Conservation (phyloP, 2,888 invertebrate species). For the Eristalis pertinax region DNA sequence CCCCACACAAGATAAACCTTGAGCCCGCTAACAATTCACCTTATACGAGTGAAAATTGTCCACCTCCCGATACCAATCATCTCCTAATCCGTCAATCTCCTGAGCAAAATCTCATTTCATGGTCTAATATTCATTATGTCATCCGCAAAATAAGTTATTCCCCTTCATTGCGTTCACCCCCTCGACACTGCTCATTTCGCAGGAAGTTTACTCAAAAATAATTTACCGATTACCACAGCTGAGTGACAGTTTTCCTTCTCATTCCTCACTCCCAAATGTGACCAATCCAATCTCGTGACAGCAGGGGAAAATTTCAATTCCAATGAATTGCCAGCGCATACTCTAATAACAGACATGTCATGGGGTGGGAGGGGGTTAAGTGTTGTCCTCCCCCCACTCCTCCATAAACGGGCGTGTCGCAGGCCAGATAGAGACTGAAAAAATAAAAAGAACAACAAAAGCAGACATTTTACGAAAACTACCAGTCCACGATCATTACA, state of each 20-base stretch:
- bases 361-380: background rate
- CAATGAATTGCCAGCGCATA: constrained; percentile 44
- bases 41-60: background rate
- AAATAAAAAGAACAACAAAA: background rate
- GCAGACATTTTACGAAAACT: constrained; percentile 14
- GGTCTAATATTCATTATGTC: constrained; percentile 46
- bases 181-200: background rate
- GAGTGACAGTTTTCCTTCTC: constrained; percentile 2
- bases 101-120: constrained; percentile 44
- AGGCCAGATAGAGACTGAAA: background rate
- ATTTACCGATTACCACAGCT: constrained; percentile 32
- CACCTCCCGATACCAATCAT: background rate
- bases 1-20: too few relatives aligned
- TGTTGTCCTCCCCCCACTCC: background rate
- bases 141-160: constrained; percentile 41
- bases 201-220: constrained; percentile 43
- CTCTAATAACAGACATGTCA: constrained; percentile 6
- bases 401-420: background rate
- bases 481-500: constrained; percentile 46
- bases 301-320: constrained; percentile 26
- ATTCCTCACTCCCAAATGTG: background rate
- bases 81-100: constrained; percentile 25
- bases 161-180: constrained; percentile 4
- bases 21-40: background rate
- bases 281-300: constrained; percentile 21